A percentile compares a stretch with the other conserved stretches of the same genome.
phyloP scores from a whole-genome alignment of 2,113 vertebrate species.

The Progne subis region DNA sequence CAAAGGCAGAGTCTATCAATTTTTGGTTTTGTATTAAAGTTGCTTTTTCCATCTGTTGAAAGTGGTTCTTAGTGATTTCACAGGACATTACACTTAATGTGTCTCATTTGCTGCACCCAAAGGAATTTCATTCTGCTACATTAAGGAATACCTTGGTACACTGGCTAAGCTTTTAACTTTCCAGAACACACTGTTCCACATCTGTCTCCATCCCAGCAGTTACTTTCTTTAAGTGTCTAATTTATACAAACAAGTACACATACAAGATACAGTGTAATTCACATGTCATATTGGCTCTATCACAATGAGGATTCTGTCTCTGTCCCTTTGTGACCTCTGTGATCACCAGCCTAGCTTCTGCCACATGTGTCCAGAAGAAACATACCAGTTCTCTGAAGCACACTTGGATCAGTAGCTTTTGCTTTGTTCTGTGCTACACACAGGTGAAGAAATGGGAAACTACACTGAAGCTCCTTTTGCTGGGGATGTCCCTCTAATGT shows the following conservation, averaged over 20 bases:
- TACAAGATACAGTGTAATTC: not conserved
- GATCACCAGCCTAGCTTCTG: not conserved
- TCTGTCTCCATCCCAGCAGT: not conserved
- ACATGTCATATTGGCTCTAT: not conserved
- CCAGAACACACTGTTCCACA: not conserved
- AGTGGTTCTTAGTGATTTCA: slow-evolving; percentile 79
- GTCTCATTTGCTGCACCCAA: slow-evolving; percentile 78
- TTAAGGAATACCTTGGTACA: slow-evolving; percentile 67
- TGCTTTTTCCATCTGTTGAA: slow-evolving; percentile 54
- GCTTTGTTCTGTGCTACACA: not conserved
- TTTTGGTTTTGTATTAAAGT: slow-evolving; percentile 49
- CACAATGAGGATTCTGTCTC: not conserved
- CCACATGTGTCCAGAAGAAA: not conserved
- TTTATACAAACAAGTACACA: not conserved
- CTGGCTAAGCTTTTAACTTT: slow-evolving; percentile 31
- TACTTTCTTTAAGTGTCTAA: not conserved
- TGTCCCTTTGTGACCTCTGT: not conserved
- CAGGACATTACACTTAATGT: slow-evolving; percentile 82
- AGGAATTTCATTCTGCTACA: slow-evolving; percentile 74
- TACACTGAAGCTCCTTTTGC: not conserved
- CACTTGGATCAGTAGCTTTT: not conserved
- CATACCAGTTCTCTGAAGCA: not conserved
- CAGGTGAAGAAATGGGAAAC: not conserved
- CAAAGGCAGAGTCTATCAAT: slow-evolving; percentile 4
- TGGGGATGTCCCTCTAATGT: not conserved